Evolutionary conservation across 2,113 vertebrate genomes (phyloP).

Genomic region (Chlamydotis undulata): DNA sequence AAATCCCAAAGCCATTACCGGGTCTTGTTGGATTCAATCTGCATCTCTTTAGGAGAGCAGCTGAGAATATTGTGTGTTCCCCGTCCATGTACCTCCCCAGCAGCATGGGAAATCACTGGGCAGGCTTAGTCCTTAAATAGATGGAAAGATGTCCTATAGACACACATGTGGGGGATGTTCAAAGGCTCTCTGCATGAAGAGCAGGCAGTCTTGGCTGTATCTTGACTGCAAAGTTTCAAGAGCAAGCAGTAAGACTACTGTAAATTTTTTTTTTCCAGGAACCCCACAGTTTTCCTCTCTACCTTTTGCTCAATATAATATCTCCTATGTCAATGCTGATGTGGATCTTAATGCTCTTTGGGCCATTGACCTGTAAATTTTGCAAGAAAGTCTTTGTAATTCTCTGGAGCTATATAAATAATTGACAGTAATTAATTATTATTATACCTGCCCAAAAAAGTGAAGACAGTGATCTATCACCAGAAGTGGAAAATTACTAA

Average conservation of each 20-base stretch:
- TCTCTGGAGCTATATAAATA: slow-evolving; percentile 12
- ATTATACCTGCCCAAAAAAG: slow-evolving; percentile 9
- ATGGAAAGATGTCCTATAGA: background rate
- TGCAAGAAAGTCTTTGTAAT: background rate
- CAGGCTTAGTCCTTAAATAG: background rate
- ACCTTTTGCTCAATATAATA: background rate
- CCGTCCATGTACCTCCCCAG: background rate
- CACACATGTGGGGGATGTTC: background rate
- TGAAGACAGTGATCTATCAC: background rate
- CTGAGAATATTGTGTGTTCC: background rate
- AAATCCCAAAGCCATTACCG: background rate
- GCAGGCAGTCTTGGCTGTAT: background rate
- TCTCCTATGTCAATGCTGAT: background rate
- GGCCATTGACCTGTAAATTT: background rate
- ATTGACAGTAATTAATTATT: slow-evolving; percentile 40
- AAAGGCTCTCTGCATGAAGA: background rate
- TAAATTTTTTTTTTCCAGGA: background rate
- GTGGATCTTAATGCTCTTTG: background rate
- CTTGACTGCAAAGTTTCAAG: background rate
- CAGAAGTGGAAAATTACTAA: slow-evolving; percentile 1
- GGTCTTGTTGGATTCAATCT: background rate
- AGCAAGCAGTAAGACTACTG: accelerated
- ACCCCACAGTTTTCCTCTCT: background rate
- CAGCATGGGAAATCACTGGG: background rate
- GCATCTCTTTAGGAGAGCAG: background rate